Percentiles rank a stretch among this genome's conserved stretches.
Evolutionary conservation across 1,140 invertebrate genomes (phyloP).

Genomic region (Procambarus clarkii): DNA sequence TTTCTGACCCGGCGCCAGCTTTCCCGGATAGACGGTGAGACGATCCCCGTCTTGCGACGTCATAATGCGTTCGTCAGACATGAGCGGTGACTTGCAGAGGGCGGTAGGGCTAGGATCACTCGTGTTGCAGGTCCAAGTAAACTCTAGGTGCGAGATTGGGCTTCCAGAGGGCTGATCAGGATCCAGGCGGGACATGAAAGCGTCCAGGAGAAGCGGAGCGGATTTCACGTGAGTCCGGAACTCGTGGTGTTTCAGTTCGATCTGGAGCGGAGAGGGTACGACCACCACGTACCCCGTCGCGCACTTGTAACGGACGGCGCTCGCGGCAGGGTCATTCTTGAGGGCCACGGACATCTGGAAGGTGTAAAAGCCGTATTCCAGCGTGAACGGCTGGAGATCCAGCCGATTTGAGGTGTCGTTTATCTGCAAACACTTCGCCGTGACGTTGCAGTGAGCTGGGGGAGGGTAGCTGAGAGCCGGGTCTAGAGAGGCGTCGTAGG

Average conservation of each 20-base stretch:
- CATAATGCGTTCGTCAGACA: background rate
- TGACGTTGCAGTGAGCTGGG: background rate
- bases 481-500: background rate
- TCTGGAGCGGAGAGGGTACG: background rate
- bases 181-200: background rate
- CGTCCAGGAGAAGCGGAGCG: background rate
- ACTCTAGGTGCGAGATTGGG: background rate
- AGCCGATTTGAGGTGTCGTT: background rate
- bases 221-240: background rate
- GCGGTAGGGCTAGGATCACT: background rate
- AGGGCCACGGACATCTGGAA: background rate
- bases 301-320: background rate
- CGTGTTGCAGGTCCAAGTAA: background rate
- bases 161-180: background rate
- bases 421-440: background rate
- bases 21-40: background rate
- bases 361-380: constrained; percentile 6
- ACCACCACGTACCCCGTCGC: background rate
- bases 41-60: background rate
- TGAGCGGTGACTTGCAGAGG: background rate
- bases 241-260: background rate
- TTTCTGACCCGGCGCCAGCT: background rate
- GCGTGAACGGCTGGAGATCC: background rate
- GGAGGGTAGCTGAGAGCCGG: background rate
- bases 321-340: background rate